These are phyloP conservation scores for Dromiciops gliroides DNA, from an alignment of 2,113 vertebrate genomes.

Conservation along the genomic window DNA sequence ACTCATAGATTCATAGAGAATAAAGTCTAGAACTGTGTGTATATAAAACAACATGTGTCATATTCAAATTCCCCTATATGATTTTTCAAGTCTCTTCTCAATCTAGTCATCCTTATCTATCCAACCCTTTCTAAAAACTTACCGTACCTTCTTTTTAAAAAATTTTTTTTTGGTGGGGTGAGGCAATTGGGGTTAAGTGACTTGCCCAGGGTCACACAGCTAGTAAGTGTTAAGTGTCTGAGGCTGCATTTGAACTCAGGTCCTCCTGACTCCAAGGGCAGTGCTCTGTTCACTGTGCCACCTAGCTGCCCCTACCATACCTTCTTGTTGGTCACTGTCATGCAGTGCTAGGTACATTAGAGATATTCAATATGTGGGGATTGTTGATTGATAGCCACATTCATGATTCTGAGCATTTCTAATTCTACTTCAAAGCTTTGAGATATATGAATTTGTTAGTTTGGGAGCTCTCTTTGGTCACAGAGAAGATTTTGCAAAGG, in stretches of 20 bases:
- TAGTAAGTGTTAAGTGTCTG: too few relatives aligned
- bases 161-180: too few relatives aligned
- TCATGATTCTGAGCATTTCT: not conserved
- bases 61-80: not conserved
- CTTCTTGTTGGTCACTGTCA: not conserved
- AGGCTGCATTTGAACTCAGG: too few relatives aligned
- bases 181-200: too few relatives aligned
- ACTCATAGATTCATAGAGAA: not conserved
- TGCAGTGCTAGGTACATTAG: not conserved
- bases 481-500: not conserved
- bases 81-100: not conserved
- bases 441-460: not conserved
- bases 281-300: too few relatives aligned
- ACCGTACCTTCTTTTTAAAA: not conserved
- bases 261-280: too few relatives aligned
- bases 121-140: not conserved
- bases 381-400: not conserved
- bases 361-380: not conserved
- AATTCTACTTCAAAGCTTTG: not conserved
- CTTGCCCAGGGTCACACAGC: too few relatives aligned
- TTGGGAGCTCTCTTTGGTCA: not conserved
- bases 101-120: not conserved
- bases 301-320: too few relatives aligned
- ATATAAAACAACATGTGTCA: not conserved
- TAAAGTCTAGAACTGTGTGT: not conserved